Evolutionary conservation across 2,113 vertebrate genomes (phyloP), one percentile per base, ranked within the genome.

Genomic region (Bolborhynchus lineola): DNA sequence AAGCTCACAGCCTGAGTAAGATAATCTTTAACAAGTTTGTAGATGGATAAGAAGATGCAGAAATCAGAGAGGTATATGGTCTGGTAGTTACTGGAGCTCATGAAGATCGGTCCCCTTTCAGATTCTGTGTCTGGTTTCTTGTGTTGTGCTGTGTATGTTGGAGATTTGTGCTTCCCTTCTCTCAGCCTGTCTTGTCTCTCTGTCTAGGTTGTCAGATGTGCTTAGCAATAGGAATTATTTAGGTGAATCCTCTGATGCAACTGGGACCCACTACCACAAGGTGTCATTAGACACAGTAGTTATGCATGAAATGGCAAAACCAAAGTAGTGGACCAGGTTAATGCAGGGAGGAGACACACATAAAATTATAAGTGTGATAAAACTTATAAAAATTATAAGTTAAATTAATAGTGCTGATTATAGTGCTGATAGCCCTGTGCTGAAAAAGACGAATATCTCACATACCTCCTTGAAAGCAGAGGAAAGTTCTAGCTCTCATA

Each of bases 81-180:
- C 21, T 46, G 0, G 2, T 9, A 19, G 28, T 18, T 42, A 5
- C 17, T 39, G 42, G 26, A 52, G n/a, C 25, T 84, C 5, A 9
- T 0, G 0, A 62, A 31, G 65, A 33, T 24, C 8, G 31, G 69
- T 1, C 10, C 10, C 3, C 0, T 68, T 81, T 75, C n/a, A n/a
- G 65, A 17, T 18, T 23, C 33, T 71, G 6, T 41, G 62, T 50
- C 42, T 89, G n/a, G 12, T 35, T 85, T 53, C 55, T 64, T 42
- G 28, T 33, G 47, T 60, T 70, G 11, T 0, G 0, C 6, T 44
- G 76, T 35, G 11, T 9, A 10, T 0, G 0, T 3, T 68, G 74
- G 21, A n/a, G 8, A 35, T 44, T 63, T 29, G 13, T 55, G 29
- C 18, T 62, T 52, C 55, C 37, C 6, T 74, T 13, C 62, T 57